Evolutionary conservation across 1,140 invertebrate species (phyloP), one percentile per base, ranked within the genome.

Genomic region (Leptonema lineaticorne): DNA sequence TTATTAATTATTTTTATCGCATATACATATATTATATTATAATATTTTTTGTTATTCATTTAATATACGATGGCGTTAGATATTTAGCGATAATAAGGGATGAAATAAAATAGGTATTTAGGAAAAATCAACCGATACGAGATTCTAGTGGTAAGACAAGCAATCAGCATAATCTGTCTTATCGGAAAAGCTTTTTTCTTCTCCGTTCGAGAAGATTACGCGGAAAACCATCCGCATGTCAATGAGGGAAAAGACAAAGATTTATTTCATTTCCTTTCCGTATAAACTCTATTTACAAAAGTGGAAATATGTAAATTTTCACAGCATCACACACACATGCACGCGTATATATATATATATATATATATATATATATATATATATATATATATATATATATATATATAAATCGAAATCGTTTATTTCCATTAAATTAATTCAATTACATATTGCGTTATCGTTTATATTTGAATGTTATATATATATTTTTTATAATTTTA

Each of bases 111-210:
- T 11, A 37, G 1, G 33, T 37, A 62, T 37, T 62, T 62, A 27
- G 8, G 37, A 16, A 22, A 45, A 45, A 62, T 20, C 30, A 33
- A 41, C 45, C 37, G 30, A 33, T 41, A 37, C 24, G 59, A 24
- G 45, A 26, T 62, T 37, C 18, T 18, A 20, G 4, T n/a, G 59
- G 30, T 45, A 45, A 62, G 59, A 62, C 59, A 45, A 62, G 59
- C 59, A 62, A 62, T 62, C 59, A 62, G 59, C 30, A 62, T 62
- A 62, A 62, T 62, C 59, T 62, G 59, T 24, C 59, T 45, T 45
- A 45, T 62, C 59, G 59, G 37, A 26, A 45, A 45, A 45, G 37
- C 22, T 27, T 62, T 53, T 62, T 62, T n/a, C n/a, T n/a, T n/a
- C n/a, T 45, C 20, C 59, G 4, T 62, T 62, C 37, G 24, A n/a